These are phyloP conservation scores for Sapajus apella DNA, from an alignment of 2,113 vertebrate genomes.

Conservation along the genomic window DNA sequence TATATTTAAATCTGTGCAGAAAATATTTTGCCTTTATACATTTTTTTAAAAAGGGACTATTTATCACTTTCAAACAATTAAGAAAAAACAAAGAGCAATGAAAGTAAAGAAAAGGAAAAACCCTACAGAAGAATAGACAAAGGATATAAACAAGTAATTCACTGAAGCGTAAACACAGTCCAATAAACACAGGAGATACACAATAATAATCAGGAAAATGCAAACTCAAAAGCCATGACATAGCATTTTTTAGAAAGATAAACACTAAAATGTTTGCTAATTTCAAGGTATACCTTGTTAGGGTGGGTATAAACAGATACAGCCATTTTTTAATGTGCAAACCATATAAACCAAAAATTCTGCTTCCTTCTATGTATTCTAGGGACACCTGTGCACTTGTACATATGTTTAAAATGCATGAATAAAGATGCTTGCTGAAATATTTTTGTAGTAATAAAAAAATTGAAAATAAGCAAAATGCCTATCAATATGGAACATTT, in stretches of 20 bases:
- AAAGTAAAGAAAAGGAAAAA: neutral
- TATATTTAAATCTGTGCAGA: neutral
- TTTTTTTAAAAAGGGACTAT: neutral
- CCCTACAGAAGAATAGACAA: neutral
- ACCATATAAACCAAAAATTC: neutral
- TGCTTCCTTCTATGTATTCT: neutral
- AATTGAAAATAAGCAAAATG: neutral
- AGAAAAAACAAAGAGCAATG: neutral
- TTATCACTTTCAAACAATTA: conserved; percentile 20
- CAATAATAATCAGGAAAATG: neutral
- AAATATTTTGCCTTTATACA: neutral
- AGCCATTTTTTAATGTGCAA: neutral
- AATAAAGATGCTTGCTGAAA: neutral
- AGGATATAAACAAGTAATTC: neutral
- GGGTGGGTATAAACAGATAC: neutral
- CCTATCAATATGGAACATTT: neutral
- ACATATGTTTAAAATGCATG: neutral
- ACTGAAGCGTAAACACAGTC: neutral
- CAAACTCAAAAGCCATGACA: neutral
- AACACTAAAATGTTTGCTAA: neutral
- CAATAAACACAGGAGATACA: neutral
- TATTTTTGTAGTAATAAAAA: neutral
- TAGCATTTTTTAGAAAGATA: neutral
- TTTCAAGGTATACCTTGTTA: neutral
- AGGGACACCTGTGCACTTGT: neutral